Base-by-base conservation (phyloP, 1,140 invertebrate genomes). In the Hesperophylax magnus region DNA sequence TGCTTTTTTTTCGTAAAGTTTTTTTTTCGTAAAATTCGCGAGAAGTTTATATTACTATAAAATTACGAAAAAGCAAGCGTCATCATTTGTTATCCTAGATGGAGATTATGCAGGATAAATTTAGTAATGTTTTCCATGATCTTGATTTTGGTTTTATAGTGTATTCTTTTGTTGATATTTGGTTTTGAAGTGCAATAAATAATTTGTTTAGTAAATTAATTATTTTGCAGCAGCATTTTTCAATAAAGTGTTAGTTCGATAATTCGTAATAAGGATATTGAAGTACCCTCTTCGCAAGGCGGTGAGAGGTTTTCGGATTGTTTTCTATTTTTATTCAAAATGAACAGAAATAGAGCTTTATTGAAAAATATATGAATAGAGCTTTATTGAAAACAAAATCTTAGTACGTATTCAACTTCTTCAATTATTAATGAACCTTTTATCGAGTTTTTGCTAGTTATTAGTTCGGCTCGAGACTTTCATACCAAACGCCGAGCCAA, bases 351-450 rank as follows among this genome's bases (percentile, higher is more conserved):
- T 47, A 79, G 78, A 34, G n/a, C 72, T 54, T 53, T 54, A 77
- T 80, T 72, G 60, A 61, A 83, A 81, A 76, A n/a, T n/a, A n/a
- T n/a, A n/a, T n/a, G n/a, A n/a, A 74, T 72, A 18, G 7, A 34
- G n/a, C 72, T 54, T 53, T 54, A 77, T 80, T 72, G 60, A 61
- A 83, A 81, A 76, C 79, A 76, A 71, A 83, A 81, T 83, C 82
- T 83, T 79, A 31, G 47, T 27, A 61, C 79, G 81, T 81, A 79
- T 81, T 74, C 31, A 83, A 83, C 54, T 83, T 83, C 81, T 83
- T 79, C 76, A 83, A 83, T 83, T 14, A 47, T 47, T 79, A 83
- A 83, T 80, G 31, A 56, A 80, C 52, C 54, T 74, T 71, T 78
- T 72, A 17, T 34, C 27, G 34, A 79, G 67, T 61, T 63, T 22